phyloP scores from a whole-genome alignment of 2,888 invertebrate species.

The Mactromeris polynyma region DNA sequence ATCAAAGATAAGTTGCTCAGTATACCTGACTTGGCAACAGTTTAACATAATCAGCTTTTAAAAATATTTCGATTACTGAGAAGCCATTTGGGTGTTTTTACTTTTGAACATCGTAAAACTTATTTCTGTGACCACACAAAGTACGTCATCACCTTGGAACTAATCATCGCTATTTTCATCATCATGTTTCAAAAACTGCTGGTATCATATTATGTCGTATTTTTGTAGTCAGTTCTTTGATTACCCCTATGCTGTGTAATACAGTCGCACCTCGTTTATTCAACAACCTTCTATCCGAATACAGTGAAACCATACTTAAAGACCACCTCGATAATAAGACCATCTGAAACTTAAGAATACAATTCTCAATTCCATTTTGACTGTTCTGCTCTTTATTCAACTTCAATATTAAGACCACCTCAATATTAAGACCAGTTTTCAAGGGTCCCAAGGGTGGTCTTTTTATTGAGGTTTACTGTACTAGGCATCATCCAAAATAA shows the following conservation, averaged over 20 bases:
- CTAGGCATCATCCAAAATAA: no score
- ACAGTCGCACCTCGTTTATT: no score
- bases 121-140: background rate
- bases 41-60: background rate
- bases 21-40: conserved; percentile 10
- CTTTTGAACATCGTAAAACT: background rate
- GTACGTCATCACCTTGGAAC: background rate
- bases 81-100: background rate
- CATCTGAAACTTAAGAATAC: no score
- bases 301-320: no score
- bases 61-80: background rate
- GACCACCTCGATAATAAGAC: no score
- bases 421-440: no score
- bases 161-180: background rate
- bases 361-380: no score
- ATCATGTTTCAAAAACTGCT: background rate
- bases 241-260: background rate
- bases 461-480: no score
- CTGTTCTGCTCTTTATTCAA: no score
- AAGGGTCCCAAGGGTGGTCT: no score
- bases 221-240: background rate
- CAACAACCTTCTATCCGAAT: no score
- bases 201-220: background rate
- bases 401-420: no score
- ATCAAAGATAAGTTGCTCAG: background rate